Evolutionary conservation across 2,888 invertebrate species (phyloP).

Genomic region (Drosophila cognata): DNA sequence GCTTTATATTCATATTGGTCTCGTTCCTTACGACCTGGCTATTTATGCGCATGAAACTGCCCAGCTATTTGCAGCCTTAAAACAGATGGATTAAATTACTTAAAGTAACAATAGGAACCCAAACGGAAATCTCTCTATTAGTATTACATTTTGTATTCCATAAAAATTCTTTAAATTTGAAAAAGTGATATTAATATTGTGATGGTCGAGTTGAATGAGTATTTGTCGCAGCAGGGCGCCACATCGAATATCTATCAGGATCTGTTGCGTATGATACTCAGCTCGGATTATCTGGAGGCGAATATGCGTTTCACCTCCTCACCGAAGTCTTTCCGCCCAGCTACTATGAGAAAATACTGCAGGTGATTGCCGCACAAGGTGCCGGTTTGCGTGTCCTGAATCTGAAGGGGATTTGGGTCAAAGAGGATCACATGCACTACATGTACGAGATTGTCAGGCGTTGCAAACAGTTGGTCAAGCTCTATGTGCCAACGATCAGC

Average conservation of each 20-base stretch:
- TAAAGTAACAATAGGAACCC: neutral
- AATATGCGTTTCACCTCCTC: slow-evolving; percentile 88
- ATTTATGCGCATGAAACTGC: slow-evolving; percentile 99
- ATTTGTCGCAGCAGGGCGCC: slow-evolving; percentile 87
- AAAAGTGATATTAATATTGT: slow-evolving; percentile 86
- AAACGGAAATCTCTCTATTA: slow-evolving; percentile 30
- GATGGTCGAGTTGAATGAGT: slow-evolving; percentile 87
- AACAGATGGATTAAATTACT: neutral
- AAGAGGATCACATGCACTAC: slow-evolving; percentile 88
- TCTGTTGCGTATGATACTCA: slow-evolving; percentile 88
- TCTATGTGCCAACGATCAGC: slow-evolving; percentile 90
- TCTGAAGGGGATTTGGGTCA: slow-evolving; percentile 90
- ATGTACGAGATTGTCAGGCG: slow-evolving; percentile 88
- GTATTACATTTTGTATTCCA: slow-evolving; percentile 36
- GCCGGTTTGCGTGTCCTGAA: slow-evolving; percentile 88
- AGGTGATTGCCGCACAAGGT: slow-evolving; percentile 88
- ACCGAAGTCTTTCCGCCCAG: slow-evolving; percentile 90
- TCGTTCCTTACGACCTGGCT: slow-evolving; percentile 98
- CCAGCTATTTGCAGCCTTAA: slow-evolving; percentile 89
- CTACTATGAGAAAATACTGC: slow-evolving; percentile 89
- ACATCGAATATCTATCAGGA: slow-evolving; percentile 90
- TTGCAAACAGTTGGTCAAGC: slow-evolving; percentile 87
- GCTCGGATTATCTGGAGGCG: slow-evolving; percentile 89
- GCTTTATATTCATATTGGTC: slow-evolving; percentile 95
- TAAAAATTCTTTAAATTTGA: neutral